Percentiles rank a stretch among this genome's conserved stretches.
phyloP scores from a whole-genome alignment of 2,113 vertebrate species.

The Echinops telfairi region DNA sequence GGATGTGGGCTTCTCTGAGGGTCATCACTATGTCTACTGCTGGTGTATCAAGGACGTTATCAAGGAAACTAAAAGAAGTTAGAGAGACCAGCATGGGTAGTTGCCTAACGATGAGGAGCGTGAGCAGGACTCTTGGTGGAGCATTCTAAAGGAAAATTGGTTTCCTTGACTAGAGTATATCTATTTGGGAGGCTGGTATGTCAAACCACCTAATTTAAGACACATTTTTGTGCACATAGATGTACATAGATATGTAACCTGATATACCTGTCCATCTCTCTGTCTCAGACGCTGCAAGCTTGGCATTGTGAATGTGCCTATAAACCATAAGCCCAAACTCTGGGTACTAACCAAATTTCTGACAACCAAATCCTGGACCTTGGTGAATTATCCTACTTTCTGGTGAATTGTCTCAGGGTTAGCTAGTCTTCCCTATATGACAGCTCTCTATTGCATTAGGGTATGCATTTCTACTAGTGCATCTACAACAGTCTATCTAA shows the following conservation, averaged over 20 bases:
- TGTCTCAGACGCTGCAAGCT: not conserved
- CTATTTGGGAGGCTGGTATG: not conserved
- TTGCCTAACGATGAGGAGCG: not conserved
- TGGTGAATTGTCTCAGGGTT: not conserved
- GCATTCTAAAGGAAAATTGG: not conserved
- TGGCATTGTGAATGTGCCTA: not conserved
- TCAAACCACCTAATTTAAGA: not conserved
- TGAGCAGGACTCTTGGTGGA: not conserved
- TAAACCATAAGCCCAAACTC: not conserved
- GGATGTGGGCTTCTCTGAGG: not conserved
- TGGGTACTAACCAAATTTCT: conserved; percentile 24
- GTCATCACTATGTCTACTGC: not conserved
- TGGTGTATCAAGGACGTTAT: not conserved
- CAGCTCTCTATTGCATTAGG: not conserved
- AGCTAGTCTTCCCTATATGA: not conserved
- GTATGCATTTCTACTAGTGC: not conserved
- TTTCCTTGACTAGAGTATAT: not conserved
- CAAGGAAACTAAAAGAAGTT: not conserved
- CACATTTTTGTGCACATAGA: not conserved
- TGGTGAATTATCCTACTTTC: not conserved
- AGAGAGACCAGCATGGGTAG: not conserved
- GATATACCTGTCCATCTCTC: not conserved
- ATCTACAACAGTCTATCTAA: not conserved
- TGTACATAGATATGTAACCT: not conserved
- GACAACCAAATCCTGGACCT: not conserved